These are phyloP conservation scores for Caenorhabditis auriculariae DNA, from an alignment of 2,888 invertebrate species.

Conservation along the genomic window DNA sequence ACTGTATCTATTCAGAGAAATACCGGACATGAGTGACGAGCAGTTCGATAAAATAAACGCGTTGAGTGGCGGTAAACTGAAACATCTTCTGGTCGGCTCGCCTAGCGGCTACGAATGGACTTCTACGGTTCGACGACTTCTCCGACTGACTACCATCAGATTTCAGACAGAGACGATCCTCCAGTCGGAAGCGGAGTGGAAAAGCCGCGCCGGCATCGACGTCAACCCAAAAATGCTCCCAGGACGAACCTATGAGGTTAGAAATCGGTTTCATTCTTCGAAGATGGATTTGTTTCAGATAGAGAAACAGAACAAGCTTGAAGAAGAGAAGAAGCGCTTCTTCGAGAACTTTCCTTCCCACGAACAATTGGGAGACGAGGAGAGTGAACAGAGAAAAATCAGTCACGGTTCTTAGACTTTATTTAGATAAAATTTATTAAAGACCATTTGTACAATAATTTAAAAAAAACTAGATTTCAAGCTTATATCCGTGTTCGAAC, in stretches of 20 bases:
- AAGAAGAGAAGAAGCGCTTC: constrained; percentile 21
- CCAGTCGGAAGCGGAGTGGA: constrained; percentile 43
- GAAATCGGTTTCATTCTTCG: too few species aligned
- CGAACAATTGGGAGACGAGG: background rate
- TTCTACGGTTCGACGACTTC: too few species aligned
- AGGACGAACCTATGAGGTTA: too few species aligned
- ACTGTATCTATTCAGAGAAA: constrained; percentile 34
- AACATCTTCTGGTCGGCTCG: constrained; percentile 62
- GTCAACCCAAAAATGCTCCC: constrained; percentile 59
- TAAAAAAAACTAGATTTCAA: constrained; percentile 1
- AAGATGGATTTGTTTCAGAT: too few species aligned
- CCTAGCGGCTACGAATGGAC: constrained; percentile 63
- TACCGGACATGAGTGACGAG: constrained; percentile 54
- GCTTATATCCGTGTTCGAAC: constrained; percentile 30
- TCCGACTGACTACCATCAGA: too few species aligned
- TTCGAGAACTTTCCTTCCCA: constrained; percentile 9
- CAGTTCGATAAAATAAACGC: constrained; percentile 58
- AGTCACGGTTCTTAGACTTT: background rate
- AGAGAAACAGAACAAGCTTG: constrained; percentile 12
- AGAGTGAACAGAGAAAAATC: background rate
- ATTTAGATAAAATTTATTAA: background rate
- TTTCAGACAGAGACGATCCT: constrained; percentile 56
- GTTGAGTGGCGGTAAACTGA: constrained; percentile 55
- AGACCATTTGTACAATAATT: constrained; percentile 3
- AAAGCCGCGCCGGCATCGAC: constrained; percentile 35